These are phyloP conservation scores for Taurulus bubalis DNA, from an alignment of 2,113 vertebrate genomes.

Conservation along the genomic window DNA sequence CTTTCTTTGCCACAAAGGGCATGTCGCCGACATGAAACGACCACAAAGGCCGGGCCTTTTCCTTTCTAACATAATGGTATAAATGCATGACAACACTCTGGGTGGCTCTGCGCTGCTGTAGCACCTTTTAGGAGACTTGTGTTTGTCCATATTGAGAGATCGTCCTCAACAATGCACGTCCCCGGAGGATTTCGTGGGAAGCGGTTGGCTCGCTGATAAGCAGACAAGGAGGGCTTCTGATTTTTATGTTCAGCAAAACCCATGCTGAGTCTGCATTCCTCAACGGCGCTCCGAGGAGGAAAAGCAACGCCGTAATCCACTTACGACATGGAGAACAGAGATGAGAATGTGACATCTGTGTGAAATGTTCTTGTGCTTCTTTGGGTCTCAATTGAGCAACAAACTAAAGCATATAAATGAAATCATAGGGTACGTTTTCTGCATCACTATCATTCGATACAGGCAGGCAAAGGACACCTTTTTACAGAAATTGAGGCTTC, in stretches of 20 bases:
- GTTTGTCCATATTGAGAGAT: background rate
- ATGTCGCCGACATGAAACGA: too few species aligned
- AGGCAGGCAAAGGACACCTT: background rate
- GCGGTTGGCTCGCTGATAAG: background rate
- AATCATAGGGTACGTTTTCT: background rate
- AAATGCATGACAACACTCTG: slow-evolving; percentile 1
- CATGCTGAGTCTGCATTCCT: slow-evolving; percentile 3
- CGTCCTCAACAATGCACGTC: slow-evolving; percentile 1
- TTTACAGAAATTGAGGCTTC: too few species aligned
- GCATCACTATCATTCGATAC: background rate
- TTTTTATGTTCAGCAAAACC: slow-evolving; percentile 13
- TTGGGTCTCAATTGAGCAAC: background rate
- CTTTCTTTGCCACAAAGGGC: background rate
- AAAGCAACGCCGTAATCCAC: background rate
- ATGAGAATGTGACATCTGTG: background rate
- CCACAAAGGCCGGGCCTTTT: background rate
- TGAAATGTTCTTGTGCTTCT: background rate
- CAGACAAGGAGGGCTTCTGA: background rate
- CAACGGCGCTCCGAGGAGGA: background rate
- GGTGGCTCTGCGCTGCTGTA: background rate
- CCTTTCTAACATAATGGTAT: background rate
- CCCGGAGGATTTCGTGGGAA: slow-evolving; percentile 5
- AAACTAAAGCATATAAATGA: background rate
- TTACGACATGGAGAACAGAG: slow-evolving; percentile 1
- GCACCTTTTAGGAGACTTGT: background rate